A percentile compares a stretch with the other conserved stretches of the same genome.
Conservation (phyloP, 2,888 invertebrate genomes). For the Diadegma fenestrale region DNA sequence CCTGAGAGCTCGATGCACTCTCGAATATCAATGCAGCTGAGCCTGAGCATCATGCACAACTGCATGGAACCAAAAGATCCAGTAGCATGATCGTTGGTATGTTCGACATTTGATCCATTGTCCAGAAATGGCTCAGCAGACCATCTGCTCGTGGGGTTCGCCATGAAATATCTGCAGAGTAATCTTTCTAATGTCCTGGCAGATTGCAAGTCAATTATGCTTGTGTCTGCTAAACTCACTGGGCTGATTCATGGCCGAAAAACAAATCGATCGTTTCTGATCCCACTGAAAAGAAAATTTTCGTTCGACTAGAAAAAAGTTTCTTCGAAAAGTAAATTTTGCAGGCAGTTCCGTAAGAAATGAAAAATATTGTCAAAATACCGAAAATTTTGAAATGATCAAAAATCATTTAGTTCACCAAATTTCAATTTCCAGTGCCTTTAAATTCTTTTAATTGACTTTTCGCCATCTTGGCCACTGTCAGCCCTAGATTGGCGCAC, state of each 20-base stretch:
- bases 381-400: no score
- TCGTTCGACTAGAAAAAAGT: no score
- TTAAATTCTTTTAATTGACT: background rate
- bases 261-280: background rate
- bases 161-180: background rate
- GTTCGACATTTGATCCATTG: constrained; percentile 53
- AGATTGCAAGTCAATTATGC: background rate
- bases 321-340: no score
- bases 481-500: background rate
- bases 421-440: no score
- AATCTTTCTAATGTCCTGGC: background rate
- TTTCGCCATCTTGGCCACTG: background rate
- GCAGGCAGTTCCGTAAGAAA: no score
- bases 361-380: no score
- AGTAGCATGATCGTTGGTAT: constrained; percentile 41
- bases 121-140: background rate
- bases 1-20: constrained; percentile 52
- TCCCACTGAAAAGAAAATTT: no score
- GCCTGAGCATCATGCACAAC: constrained; percentile 36
- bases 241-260: background rate
- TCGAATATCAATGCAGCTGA: constrained; percentile 52
- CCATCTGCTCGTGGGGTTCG: constrained; percentile 12
- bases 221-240: background rate
- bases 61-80: constrained; percentile 5
- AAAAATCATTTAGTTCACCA: no score